These are phyloP conservation scores for Callopanchax toddi DNA, from an alignment of 2,113 vertebrate species.

Conservation along the genomic window DNA sequence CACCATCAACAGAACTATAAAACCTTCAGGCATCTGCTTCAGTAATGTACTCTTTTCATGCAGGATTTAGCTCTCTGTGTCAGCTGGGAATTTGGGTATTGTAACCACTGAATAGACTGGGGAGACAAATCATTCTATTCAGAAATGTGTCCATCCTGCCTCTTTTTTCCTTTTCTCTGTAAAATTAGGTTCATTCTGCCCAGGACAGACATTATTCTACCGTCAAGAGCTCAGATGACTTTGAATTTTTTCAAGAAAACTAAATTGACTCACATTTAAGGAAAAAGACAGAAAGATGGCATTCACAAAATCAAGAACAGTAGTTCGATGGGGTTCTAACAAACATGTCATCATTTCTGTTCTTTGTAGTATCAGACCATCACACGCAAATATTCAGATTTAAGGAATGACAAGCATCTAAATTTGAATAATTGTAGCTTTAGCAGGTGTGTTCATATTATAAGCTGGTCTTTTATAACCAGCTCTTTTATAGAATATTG, in stretches of 20 bases:
- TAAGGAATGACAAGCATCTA: slow-evolving; percentile 4
- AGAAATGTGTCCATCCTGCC: slow-evolving; percentile 26
- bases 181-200: slow-evolving; percentile 17
- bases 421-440: slow-evolving; percentile 24
- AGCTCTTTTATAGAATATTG: background rate
- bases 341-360: background rate
- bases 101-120: slow-evolving; percentile 31
- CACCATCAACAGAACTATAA: background rate
- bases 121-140: slow-evolving; percentile 32
- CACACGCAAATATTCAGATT: background rate
- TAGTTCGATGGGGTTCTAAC: no score
- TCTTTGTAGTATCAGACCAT: no score
- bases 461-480: background rate
- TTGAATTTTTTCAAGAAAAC: slow-evolving; percentile 23
- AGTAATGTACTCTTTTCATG: slow-evolving; percentile 18
- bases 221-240: slow-evolving; percentile 13
- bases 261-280: background rate
- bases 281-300: background rate
- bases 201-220: slow-evolving; percentile 21
- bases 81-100: slow-evolving; percentile 33
- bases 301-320: no score
- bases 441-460: background rate
- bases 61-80: slow-evolving; percentile 28
- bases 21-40: slow-evolving; percentile 33
- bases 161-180: slow-evolving; percentile 21